Percentiles rank a stretch among this genome's conserved stretches.
Evolutionary conservation across 2,797 vertebrate genomes (phyloP).

Genomic region (Myotis myotis): DNA sequence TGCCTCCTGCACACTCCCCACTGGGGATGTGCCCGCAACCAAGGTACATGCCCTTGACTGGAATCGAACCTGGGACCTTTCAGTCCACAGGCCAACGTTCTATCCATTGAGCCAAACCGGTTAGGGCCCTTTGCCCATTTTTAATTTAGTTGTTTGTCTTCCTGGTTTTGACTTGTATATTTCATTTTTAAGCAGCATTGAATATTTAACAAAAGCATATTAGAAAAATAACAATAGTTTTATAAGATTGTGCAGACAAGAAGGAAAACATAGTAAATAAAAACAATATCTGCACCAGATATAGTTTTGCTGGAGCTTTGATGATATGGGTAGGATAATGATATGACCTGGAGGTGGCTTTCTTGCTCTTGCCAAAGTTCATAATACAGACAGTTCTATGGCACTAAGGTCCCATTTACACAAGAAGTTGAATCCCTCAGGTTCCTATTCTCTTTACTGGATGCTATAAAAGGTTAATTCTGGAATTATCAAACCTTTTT

Average conservation of each 20-base stretch:
- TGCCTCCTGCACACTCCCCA: too few relatives aligned
- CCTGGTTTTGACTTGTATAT: neutral
- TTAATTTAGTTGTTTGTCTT: neutral
- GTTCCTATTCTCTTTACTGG: neutral
- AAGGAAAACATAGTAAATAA: neutral
- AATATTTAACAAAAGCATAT: neutral
- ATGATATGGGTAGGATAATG: neutral
- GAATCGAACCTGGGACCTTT: too few relatives aligned
- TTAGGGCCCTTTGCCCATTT: neutral
- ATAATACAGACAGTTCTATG: too few relatives aligned
- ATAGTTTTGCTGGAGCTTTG: neutral
- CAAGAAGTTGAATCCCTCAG: neutral
- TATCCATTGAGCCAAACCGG: too few relatives aligned
- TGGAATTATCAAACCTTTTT: neutral
- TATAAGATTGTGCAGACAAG: neutral
- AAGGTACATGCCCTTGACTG: too few relatives aligned
- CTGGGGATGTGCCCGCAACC: too few relatives aligned
- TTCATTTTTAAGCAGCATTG: neutral
- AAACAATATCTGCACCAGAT: neutral
- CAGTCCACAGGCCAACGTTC: too few relatives aligned
- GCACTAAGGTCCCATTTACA: neutral
- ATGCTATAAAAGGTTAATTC: neutral
- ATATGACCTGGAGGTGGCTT: neutral
- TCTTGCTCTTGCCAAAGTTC: neutral
- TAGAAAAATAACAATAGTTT: neutral